Base-by-base conservation (phyloP, 2,113 vertebrate species). In the Sciurus niger region DNA sequence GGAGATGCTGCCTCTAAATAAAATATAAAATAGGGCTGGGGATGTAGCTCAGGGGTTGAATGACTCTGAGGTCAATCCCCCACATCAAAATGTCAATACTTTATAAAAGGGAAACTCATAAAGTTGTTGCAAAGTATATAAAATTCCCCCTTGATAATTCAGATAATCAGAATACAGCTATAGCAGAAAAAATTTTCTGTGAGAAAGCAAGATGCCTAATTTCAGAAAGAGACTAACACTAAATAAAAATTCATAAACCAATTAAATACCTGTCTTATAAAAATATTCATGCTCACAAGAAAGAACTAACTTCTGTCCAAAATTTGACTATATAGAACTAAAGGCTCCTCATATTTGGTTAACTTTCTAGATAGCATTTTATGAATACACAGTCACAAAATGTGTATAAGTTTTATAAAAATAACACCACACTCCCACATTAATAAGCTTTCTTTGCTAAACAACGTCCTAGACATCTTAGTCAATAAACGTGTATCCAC, bases 141-240 rank as follows among this genome's bases (percentile, higher is more conserved):
- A 73, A 40, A 40, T 65, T 67, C 37, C 46, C 30, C 37, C 40
- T 72, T 58, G 10, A 94, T 85, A 20, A 95, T 43, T 78, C 43
- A 92, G 74, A 72, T 77, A 55, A 89, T 85, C n/a, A 48, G 77
- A 93, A 53, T 74, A 73, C 30, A 93, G 16, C 4, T 70, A 95
- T 0, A 88, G n/a, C 24, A 95, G 22, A 92, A 96, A 43, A 51
- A 17, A 95, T 95, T 34, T 48, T 63, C 48, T 60, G 34, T 96
- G 48, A 89, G 55, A 92, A 97, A 83, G 83, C 32, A 60, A 92
- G 40, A 80, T 89, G 8, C 22, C n/a, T 58, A 76, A 24, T 67
- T 94, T 96, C 32, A 79, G 16, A 96, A 82, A 94, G 68, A 94
- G 70, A 37, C 60, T 65, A 93, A 84, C 30, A 93, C 20, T 88